phyloP scores from a whole-genome alignment of 2,797 vertebrate genomes.

The Epinephelus coioides region DNA sequence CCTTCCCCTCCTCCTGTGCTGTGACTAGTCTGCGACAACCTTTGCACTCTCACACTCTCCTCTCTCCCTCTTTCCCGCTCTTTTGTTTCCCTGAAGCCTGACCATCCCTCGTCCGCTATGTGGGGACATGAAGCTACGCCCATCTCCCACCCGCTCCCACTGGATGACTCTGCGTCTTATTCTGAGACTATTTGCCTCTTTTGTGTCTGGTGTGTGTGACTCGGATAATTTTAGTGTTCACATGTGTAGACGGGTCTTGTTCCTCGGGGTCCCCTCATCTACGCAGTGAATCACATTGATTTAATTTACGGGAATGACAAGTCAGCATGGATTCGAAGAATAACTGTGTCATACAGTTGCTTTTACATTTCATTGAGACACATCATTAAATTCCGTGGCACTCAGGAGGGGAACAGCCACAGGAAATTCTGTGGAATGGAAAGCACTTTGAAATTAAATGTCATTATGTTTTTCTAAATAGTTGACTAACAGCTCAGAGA shows the following conservation, averaged over 20 bases:
- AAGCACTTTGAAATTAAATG: constrained; percentile 1
- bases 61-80: constrained; percentile 48
- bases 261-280: constrained; percentile 20
- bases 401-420: neutral
- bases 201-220: constrained; percentile 40
- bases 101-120: constrained; percentile 80
- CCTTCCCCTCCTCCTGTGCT: constrained; percentile 79
- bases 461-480: constrained; percentile 1
- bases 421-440: constrained; percentile 10
- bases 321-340: constrained; percentile 44
- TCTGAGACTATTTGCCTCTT: constrained; percentile 42
- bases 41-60: constrained; percentile 72
- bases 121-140: constrained; percentile 76
- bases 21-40: constrained; percentile 82
- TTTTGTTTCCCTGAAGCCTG: constrained; percentile 66
- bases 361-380: constrained; percentile 35
- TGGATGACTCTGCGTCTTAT: constrained; percentile 33
- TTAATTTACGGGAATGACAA: constrained; percentile 54
- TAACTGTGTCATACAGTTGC: constrained; percentile 52
- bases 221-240: constrained; percentile 31
- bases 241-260: constrained; percentile 18
- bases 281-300: constrained; percentile 52
- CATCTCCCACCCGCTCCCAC: constrained; percentile 64
- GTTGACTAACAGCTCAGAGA: neutral
- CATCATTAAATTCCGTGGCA: constrained; percentile 40